Conservation (phyloP, 2,113 vertebrate species). For the Fregetta grallaria region DNA sequence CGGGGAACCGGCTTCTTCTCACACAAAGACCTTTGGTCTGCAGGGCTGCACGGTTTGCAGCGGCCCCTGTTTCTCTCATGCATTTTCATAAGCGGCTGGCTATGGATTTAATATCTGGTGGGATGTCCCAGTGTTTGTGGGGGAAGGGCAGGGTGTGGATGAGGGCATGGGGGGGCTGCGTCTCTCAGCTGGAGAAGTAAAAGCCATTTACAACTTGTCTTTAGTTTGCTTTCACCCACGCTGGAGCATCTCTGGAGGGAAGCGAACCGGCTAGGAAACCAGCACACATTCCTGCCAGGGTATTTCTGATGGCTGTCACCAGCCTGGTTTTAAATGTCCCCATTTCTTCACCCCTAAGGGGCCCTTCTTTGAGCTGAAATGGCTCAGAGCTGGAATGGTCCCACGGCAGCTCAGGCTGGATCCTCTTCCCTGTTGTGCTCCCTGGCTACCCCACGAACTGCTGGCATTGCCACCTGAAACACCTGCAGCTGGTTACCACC, state of each 20-base stretch:
- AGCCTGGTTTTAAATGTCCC: background rate
- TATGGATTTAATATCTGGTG: background rate
- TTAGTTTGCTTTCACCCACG: background rate
- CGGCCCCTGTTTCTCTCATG: accelerated
- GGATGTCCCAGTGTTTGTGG: accelerated
- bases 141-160: background rate
- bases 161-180: accelerated
- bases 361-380: accelerated
- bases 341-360: background rate
- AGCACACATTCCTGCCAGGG: background rate
- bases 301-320: background rate
- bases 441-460: accelerated
- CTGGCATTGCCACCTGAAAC: background rate
- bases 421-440: accelerated
- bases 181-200: background rate
- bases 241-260: background rate
- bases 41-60: background rate
- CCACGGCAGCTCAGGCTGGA: accelerated
- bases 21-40: background rate
- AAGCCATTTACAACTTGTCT: background rate
- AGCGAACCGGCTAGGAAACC: accelerated
- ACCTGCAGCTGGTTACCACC: background rate
- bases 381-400: background rate
- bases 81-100: background rate
- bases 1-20: background rate